Evolutionary conservation across 1,140 invertebrate species (phyloP).

Genomic region (Parasteatoda tepidariorum): DNA sequence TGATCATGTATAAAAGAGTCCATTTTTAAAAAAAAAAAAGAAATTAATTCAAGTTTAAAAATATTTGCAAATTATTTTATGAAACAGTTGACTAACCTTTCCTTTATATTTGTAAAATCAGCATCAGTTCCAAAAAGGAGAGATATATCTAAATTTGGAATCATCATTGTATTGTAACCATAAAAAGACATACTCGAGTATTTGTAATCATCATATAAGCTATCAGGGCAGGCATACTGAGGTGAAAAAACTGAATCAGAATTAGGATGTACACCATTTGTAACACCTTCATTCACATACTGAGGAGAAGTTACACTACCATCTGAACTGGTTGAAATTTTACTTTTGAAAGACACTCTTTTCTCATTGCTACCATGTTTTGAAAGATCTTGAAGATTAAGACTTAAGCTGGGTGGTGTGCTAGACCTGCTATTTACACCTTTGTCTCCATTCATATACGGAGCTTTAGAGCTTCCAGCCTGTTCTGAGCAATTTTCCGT

Average conservation of each 20-base stretch:
- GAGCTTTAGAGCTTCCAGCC: background rate
- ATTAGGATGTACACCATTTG: slow-evolving; percentile 16
- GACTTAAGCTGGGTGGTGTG: slow-evolving; percentile 28
- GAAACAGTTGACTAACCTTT: slow-evolving; percentile 48
- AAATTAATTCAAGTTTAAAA: too few species aligned
- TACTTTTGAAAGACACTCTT: slow-evolving; percentile 51
- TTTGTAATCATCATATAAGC: slow-evolving; percentile 50
- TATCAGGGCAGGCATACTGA: slow-evolving; percentile 47
- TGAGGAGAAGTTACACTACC: background rate
- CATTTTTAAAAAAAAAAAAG: too few species aligned
- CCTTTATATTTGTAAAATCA: slow-evolving; percentile 58
- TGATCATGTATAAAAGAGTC: too few species aligned
- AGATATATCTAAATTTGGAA: slow-evolving; percentile 54
- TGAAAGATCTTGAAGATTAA: slow-evolving; percentile 43
- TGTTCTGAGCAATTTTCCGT: background rate
- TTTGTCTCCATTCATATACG: slow-evolving; percentile 20
- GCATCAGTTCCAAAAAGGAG: slow-evolving; percentile 46
- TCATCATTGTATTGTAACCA: slow-evolving; percentile 57
- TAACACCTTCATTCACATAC: background rate
- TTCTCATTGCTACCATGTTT: slow-evolving; percentile 32
- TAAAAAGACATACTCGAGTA: slow-evolving; percentile 40
- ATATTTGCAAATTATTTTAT: background rate
- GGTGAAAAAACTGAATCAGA: slow-evolving; percentile 35
- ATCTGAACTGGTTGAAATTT: slow-evolving; percentile 30
- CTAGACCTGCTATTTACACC: slow-evolving; percentile 13